A percentile compares a stretch with the other conserved stretches of the same genome.
phyloP scores from a whole-genome alignment of 2,113 vertebrate species.

The Trogon surrucura region DNA sequence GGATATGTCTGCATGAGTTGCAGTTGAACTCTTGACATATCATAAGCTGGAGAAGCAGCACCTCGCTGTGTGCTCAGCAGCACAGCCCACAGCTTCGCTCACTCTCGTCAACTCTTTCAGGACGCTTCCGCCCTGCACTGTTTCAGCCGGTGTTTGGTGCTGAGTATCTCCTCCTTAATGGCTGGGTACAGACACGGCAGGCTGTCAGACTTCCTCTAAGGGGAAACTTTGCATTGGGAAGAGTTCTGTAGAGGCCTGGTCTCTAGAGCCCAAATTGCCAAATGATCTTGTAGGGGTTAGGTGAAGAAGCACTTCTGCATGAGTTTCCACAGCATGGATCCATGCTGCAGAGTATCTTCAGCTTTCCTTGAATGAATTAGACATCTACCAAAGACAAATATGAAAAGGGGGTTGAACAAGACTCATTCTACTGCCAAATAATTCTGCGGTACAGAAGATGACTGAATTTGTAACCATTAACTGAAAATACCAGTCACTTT shows the following conservation, averaged over 20 bases:
- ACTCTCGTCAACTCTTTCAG: not conserved
- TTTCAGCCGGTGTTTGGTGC: not conserved
- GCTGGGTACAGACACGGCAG: not conserved
- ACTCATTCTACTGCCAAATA: not conserved
- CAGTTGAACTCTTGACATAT: not conserved
- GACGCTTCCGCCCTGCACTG: not conserved
- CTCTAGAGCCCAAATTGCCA: not conserved
- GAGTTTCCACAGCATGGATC: not conserved
- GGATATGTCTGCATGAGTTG: not conserved
- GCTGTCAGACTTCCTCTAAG: not conserved
- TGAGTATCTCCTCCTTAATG: not conserved
- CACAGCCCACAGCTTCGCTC: not conserved
- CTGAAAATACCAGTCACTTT: not conserved
- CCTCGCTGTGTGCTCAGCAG: not conserved
- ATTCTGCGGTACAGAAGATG: not conserved
- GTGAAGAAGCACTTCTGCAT: not conserved
- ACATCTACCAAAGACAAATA: not conserved
- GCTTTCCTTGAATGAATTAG: not conserved
- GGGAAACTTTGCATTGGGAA: not conserved
- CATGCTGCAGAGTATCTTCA: not conserved
- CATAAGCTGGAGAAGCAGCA: not conserved
- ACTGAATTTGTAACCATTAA: not conserved
- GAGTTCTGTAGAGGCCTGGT: not conserved
- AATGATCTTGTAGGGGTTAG: not conserved
- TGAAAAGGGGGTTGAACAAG: not conserved